Evolutionary conservation across 2,888 invertebrate genomes (phyloP).

Genomic region (Erebia palarica): DNA sequence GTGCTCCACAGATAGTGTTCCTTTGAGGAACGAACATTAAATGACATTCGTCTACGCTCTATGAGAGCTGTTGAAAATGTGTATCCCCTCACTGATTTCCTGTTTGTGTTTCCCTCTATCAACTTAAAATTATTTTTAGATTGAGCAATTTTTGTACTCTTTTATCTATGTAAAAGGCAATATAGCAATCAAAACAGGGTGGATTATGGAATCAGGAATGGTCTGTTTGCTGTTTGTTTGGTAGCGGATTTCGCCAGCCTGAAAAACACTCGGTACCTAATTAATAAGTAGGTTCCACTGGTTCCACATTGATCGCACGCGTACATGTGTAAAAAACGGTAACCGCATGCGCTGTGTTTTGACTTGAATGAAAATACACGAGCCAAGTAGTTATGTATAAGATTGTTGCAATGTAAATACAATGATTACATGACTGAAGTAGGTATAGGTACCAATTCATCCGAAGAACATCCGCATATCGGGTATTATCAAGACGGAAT

Average conservation of each 20-base stretch:
- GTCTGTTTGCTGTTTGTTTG: too few relatives aligned
- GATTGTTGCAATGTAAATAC: not conserved
- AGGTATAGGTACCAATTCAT: not conserved
- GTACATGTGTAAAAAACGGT: not conserved
- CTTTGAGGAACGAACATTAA: constrained; percentile 49
- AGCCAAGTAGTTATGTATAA: not conserved
- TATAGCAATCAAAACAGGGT: not conserved
- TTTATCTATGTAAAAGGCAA: not conserved
- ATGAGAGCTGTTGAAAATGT: constrained; percentile 55
- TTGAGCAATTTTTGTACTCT: not conserved
- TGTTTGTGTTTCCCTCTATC: constrained; percentile 49
- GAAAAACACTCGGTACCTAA: too few relatives aligned
- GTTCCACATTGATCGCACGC: not conserved
- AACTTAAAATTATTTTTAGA: constrained; percentile 9
- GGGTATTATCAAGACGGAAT: constrained; percentile 9
- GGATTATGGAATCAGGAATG: not conserved
- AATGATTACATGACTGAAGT: not conserved
- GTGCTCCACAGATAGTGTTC: constrained; percentile 62
- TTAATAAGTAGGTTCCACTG: not conserved
- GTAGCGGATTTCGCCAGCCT: too few relatives aligned
- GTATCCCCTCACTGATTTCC: constrained; percentile 53
- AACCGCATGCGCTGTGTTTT: not conserved
- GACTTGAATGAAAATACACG: not conserved
- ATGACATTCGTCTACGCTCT: constrained; percentile 63
- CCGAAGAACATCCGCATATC: constrained; percentile 13